Percentiles rank a stretch among this genome's conserved stretches.
Evolutionary conservation across 2,113 vertebrate species (phyloP).

Genomic region (Mirounga angustirostris): DNA sequence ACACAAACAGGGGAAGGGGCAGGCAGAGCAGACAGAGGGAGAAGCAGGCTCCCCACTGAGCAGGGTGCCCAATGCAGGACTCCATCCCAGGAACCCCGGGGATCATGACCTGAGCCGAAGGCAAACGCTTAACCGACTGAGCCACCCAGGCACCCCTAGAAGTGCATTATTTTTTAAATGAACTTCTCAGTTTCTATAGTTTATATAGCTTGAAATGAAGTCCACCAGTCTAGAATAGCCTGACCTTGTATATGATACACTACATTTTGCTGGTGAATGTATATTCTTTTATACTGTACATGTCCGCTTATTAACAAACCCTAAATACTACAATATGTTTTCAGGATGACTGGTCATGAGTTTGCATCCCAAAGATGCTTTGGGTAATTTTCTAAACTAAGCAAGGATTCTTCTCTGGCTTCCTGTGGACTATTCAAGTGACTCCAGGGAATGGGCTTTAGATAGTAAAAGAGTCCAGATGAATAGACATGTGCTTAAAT

Average conservation of each 20-base stretch:
- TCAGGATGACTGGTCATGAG: not conserved
- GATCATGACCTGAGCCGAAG: too few species aligned
- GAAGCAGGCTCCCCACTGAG: too few species aligned
- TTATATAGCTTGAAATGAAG: slow-evolving; percentile 48
- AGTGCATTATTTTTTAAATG: not conserved
- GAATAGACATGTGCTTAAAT: not conserved
- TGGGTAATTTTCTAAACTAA: slow-evolving; percentile 15
- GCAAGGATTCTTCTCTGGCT: not conserved
- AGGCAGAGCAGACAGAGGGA: too few species aligned
- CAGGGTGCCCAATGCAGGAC: too few species aligned
- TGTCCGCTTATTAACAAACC: not conserved
- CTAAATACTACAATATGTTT: not conserved
- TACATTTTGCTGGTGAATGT: not conserved
- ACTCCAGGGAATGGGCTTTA: not conserved
- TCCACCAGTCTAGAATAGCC: not conserved
- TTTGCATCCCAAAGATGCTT: not conserved
- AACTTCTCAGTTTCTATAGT: not conserved
- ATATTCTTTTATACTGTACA: not conserved
- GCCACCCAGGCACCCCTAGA: not conserved
- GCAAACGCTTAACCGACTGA: too few species aligned
- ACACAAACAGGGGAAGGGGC: too few species aligned
- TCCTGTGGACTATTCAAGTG: not conserved
- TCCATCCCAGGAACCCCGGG: too few species aligned
- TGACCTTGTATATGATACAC: not conserved
- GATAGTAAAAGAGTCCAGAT: not conserved